Evolutionary conservation across 2,113 vertebrate species (phyloP), one percentile per base, ranked within the genome.

Genomic region (Aspiorhynchus laticeps): DNA sequence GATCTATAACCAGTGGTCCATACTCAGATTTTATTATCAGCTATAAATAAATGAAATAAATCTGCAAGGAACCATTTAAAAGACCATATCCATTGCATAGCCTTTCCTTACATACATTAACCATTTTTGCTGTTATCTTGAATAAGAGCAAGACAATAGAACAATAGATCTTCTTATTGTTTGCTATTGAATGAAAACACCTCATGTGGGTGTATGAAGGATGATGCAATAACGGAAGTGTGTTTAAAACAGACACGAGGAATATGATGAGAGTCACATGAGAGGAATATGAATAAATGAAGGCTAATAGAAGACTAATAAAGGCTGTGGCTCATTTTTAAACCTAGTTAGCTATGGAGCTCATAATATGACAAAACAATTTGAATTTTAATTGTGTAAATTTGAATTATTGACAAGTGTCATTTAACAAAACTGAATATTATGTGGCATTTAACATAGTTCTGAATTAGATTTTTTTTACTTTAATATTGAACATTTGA

Each of bases 21-120:
- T 31, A 26, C 21, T 33, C 0, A 5, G 11, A 63, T 80, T 81
- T 82, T 48, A 82, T 82, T 41, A 43, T 71, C 28, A 46, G 31
- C 5, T 6, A 83, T 71, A 51, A 53, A 71, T 4, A 51, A 71
- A n/a, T 17, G 1, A 53, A 51, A 83, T 67, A 69, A 71, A 51
- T 46, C 81, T 51, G 12, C 5, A 53, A 31, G 10, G 81, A 71
- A 15, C 43, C 1, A 51, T 83, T 83, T 83, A 14, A 69, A 83
- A 33, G 28, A 51, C 15, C 36, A 46, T 3, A 31, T 74, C 71
- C 6, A 51, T 15, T 15, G 31, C 46, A 6, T 43, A 1, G 15
- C 2, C 15, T 19, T 48, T 46, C n/a, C 17, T 48, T 36, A n/a
- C 46, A 11, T 31, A 28, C 7, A 77, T n/a, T 9, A 28, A 48